Percentiles rank a stretch among this genome's conserved stretches.
Evolutionary conservation across 1,140 invertebrate genomes (phyloP).

Genomic region (Psilanteris sp.): DNA sequence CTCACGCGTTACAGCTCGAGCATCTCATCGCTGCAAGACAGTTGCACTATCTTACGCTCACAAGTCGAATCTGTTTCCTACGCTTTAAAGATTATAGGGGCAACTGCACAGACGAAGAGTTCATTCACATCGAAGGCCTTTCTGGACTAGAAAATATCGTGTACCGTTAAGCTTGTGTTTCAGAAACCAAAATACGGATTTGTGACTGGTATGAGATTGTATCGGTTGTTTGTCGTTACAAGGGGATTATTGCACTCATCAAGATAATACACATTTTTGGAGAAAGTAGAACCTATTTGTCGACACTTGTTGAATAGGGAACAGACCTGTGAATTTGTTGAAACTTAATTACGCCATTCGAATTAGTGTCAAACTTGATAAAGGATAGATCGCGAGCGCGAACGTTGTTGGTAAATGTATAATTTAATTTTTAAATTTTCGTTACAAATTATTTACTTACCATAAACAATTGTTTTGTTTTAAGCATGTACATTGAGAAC

Average conservation of each 20-base stretch:
- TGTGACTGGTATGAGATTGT: neutral
- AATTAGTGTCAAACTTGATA: too few species aligned
- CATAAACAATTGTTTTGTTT: too few species aligned
- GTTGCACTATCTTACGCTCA: conserved; percentile 20
- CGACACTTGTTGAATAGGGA: too few species aligned
- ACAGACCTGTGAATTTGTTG: too few species aligned
- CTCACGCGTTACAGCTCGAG: conserved; percentile 31
- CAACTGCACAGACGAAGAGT: conserved; percentile 16
- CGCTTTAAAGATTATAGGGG: conserved; percentile 32
- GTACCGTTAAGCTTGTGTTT: conserved; percentile 19
- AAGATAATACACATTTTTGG: conserved; percentile 7
- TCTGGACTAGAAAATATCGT: conserved; percentile 8
- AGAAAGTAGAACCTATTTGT: too few species aligned
- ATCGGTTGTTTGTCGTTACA: neutral
- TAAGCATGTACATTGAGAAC: too few species aligned
- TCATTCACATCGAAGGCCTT: conserved; percentile 27
- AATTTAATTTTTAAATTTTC: too few species aligned
- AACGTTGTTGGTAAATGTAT: too few species aligned
- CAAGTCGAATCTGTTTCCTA: conserved; percentile 25
- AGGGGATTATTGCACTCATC: conserved; percentile 14
- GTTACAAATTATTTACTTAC: too few species aligned
- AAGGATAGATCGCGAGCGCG: too few species aligned
- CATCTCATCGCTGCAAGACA: conserved; percentile 15
- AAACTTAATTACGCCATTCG: too few species aligned
- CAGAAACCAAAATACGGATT: conserved; percentile 10